Evolutionary conservation across 2,888 invertebrate species (phyloP).

Genomic region (Synergus itoensis): DNA sequence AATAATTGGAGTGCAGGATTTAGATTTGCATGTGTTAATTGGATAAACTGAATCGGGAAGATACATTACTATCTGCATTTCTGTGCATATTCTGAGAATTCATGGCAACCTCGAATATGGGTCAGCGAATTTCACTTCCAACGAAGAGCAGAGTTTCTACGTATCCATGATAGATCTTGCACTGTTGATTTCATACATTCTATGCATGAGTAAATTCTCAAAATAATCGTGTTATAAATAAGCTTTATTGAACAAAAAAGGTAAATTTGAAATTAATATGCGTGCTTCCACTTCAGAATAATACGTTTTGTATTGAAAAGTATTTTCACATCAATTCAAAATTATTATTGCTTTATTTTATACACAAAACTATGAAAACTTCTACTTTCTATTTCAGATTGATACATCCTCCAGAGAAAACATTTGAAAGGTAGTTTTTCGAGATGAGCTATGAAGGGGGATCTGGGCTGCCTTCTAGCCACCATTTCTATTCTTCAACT

Average conservation of each 20-base stretch:
- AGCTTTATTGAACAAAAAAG: neutral
- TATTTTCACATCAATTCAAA: no score
- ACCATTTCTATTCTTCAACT: constrained; percentile 71
- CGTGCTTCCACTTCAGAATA: no score
- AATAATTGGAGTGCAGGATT: neutral
- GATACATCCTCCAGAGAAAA: constrained; percentile 21
- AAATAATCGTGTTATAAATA: neutral
- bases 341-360: no score
- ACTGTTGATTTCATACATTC: constrained; percentile 14
- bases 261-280: no score
- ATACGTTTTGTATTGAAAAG: no score
- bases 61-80: constrained; percentile 7
- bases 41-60: neutral
- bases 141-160: constrained; percentile 22
- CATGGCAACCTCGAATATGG: constrained; percentile 32
- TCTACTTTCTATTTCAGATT: constrained; percentile 1
- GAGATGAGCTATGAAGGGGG: constrained; percentile 78
- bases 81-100: constrained; percentile 25
- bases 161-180: constrained; percentile 27
- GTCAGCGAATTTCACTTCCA: constrained; percentile 32
- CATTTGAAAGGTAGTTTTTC: constrained; percentile 64
- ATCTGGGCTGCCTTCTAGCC: constrained; percentile 76
- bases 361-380: neutral
- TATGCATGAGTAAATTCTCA: constrained; percentile 3
- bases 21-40: neutral